These are phyloP conservation scores for Sorex araneus DNA, from an alignment of 2,113 vertebrate genomes.

Conservation along the genomic window DNA sequence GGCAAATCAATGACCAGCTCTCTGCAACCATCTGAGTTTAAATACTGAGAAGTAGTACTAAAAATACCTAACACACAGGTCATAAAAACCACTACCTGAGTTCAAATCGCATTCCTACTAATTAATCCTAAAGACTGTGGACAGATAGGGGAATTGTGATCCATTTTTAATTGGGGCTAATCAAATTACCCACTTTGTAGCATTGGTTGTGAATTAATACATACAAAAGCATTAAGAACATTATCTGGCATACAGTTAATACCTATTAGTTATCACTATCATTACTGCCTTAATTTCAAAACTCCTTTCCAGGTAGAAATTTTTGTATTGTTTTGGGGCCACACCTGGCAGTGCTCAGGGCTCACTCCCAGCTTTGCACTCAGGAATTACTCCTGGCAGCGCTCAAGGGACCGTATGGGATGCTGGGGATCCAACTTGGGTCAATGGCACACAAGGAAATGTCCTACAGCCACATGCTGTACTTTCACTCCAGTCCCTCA, in stretches of 20 bases:
- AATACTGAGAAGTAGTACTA: not conserved
- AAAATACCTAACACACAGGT: not conserved
- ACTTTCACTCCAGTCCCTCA: too few species aligned
- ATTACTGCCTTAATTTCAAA: slow-evolving; percentile 48
- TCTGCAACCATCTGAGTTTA: not conserved
- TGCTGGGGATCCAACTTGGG: too few species aligned
- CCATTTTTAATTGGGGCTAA: not conserved
- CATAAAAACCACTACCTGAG: not conserved
- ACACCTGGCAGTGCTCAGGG: too few species aligned
- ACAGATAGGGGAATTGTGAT: not conserved
- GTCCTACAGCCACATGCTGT: too few species aligned
- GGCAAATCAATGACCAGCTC: not conserved
- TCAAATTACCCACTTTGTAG: not conserved
- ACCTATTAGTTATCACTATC: not conserved
- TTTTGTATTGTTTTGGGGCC: not conserved
- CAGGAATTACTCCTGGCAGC: too few species aligned
- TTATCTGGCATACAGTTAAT: not conserved
- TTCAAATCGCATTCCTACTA: not conserved
- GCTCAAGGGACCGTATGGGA: too few species aligned
- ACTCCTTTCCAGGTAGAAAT: not conserved
- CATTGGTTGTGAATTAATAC: not conserved
- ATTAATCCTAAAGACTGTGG: not conserved
- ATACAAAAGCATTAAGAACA: slow-evolving; percentile 27
- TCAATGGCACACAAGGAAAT: too few species aligned
- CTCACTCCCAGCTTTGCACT: too few species aligned